A percentile compares a stretch with the other conserved stretches of the same genome.
Conservation (phyloP, 2,797 vertebrate genomes). For the Rhabdomys pumilio region DNA sequence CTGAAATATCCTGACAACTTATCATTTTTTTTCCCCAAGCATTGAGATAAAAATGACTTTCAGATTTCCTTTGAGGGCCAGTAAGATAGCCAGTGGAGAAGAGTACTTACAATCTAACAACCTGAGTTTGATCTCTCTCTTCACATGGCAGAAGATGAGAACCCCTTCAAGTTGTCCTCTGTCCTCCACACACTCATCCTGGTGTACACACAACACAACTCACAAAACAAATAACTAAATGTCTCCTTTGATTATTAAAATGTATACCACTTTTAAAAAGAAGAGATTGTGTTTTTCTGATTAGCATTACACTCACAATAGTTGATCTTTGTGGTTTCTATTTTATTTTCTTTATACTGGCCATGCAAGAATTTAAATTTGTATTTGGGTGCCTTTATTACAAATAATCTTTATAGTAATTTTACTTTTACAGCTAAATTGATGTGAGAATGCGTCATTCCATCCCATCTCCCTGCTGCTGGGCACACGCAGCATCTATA, state of each 20-base stretch:
- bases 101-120: background rate
- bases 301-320: constrained; percentile 21
- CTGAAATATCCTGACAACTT: constrained; percentile 37
- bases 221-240: background rate
- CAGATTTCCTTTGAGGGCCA: background rate
- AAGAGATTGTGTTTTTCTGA: background rate
- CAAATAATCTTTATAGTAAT: background rate
- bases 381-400: background rate
- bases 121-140: background rate
- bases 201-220: background rate
- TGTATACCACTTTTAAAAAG: background rate
- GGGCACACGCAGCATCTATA: background rate
- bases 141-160: background rate
- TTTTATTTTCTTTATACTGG: background rate
- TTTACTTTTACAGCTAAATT: background rate
- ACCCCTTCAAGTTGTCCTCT: background rate
- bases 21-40: background rate
- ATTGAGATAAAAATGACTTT: constrained; percentile 59
- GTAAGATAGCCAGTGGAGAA: background rate
- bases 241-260: constrained; percentile 52
- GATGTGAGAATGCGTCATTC: constrained; percentile 15
- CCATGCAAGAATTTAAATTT: background rate
- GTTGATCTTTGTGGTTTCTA: background rate
- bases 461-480: background rate
- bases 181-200: background rate